A percentile compares a stretch with the other conserved stretches of the same genome.
These are phyloP conservation scores for Rhogogaster chlorosoma DNA, from an alignment of 2,888 invertebrate genomes.

Conservation along the genomic window DNA sequence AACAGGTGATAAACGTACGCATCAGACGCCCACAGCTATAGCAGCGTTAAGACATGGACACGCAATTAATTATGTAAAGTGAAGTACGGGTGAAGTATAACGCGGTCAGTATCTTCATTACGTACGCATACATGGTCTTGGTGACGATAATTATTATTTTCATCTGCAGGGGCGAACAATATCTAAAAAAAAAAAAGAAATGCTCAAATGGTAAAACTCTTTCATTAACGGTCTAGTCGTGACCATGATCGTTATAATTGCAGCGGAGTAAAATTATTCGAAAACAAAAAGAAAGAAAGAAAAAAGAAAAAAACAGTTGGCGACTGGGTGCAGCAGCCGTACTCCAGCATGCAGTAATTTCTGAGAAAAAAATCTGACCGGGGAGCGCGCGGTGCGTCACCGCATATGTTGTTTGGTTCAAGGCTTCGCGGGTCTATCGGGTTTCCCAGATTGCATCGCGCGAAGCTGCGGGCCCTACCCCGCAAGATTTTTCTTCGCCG, in stretches of 20 bases:
- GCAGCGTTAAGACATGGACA: conserved; percentile 14
- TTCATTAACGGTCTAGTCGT: background rate
- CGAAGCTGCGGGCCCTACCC: background rate
- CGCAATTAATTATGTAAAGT: conserved; percentile 40
- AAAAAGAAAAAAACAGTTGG: background rate
- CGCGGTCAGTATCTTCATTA: background rate
- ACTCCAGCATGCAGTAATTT: background rate
- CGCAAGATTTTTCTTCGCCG: conserved; percentile 6
- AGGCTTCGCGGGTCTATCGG: conserved; percentile 39
- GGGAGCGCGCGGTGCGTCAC: conserved; percentile 24
- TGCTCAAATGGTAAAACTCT: background rate
- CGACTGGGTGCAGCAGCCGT: conserved; percentile 1
- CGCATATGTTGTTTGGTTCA: conserved; percentile 37
- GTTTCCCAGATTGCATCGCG: conserved; percentile 36
- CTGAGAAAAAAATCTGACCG: conserved; percentile 28
- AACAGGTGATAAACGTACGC: conserved; percentile 43
- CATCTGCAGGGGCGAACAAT: background rate
- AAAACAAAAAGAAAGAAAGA: background rate
- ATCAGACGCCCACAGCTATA: conserved; percentile 25
- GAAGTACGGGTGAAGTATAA: background rate
- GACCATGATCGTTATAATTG: background rate
- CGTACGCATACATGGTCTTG: background rate
- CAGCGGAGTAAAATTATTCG: background rate
- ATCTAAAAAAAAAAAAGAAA: background rate
- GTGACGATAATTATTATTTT: background rate